Percentiles rank a stretch among this genome's conserved stretches.
These are phyloP conservation scores for Drosophila eohydei DNA, from an alignment of 2,888 invertebrate genomes.

Conservation along the genomic window DNA sequence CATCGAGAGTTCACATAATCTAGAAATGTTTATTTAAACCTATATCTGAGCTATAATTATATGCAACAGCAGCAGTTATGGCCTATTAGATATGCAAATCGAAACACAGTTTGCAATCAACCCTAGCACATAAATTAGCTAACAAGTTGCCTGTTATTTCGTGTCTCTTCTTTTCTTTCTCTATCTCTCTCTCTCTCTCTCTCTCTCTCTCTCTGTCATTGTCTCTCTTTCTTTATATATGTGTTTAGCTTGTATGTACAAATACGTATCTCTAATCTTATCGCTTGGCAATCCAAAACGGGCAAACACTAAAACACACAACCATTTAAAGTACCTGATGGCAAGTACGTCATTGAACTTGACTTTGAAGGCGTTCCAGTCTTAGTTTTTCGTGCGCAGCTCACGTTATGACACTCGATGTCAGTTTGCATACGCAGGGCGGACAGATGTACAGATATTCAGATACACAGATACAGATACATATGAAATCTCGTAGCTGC, in stretches of 20 bases:
- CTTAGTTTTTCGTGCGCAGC: conserved; percentile 50
- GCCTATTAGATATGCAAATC: conserved; percentile 77
- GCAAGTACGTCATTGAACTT: conserved; percentile 75
- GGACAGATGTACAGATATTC: conserved; percentile 42
- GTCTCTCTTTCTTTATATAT: not conserved
- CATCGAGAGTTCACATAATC: conserved; percentile 29
- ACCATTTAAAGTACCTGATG: conserved; percentile 62
- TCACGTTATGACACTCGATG: conserved; percentile 65
- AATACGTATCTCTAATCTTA: conserved; percentile 60
- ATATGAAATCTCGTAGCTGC: conserved; percentile 26
- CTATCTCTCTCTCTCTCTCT: not conserved
- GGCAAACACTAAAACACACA: conserved; percentile 23
- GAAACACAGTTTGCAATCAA: conserved; percentile 60
- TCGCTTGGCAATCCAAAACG: conserved; percentile 52
- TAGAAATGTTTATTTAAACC: conserved; percentile 9
- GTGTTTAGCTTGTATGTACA: conserved; percentile 26
- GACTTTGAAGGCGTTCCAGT: conserved; percentile 79
- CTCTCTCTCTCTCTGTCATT: not conserved
- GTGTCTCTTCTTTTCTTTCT: conserved; percentile 9
- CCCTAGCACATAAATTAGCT: conserved; percentile 72
- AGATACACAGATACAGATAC: conserved; percentile 19
- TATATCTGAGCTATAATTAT: conserved; percentile 43
- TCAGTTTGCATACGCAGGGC: conserved; percentile 59
- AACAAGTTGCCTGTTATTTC: conserved; percentile 49
- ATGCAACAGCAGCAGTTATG: conserved; percentile 57